Evolutionary conservation across 2,113 vertebrate species (phyloP).

Genomic region (Dunckerocampus dactyliophorus): DNA sequence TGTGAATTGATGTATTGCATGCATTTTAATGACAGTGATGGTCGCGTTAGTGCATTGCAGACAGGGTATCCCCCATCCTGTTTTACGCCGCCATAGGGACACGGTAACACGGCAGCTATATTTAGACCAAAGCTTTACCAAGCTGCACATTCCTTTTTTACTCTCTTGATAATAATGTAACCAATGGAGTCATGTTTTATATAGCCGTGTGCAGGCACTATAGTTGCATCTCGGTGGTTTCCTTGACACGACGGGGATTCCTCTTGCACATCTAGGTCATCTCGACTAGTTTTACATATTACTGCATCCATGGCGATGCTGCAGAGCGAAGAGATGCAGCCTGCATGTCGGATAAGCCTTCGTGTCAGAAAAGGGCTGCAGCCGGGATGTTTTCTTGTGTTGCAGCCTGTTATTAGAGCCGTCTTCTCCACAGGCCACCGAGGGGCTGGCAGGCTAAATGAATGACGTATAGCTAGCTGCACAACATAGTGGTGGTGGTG

Average conservation of each 20-base stretch:
- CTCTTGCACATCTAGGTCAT: constrained; percentile 54
- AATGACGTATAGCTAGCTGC: constrained; percentile 65
- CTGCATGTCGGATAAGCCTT: constrained; percentile 32
- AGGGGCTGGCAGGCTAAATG: constrained; percentile 46
- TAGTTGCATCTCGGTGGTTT: background rate
- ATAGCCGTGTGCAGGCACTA: constrained; percentile 1
- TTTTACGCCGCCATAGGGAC: constrained; percentile 40
- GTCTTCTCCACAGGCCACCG: constrained; percentile 55
- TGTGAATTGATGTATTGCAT: background rate
- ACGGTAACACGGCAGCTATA: constrained; percentile 58
- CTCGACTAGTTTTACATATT: constrained; percentile 2
- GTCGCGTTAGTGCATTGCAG: background rate
- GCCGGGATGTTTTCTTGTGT: constrained; percentile 59
- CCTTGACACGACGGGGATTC: constrained; percentile 28
- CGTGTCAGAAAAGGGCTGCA: constrained; percentile 49
- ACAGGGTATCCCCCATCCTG: constrained; percentile 53
- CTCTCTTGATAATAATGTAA: constrained; percentile 25
- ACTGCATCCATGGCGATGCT: constrained; percentile 13
- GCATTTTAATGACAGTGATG: background rate
- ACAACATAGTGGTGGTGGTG: background rate
- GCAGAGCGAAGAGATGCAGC: constrained; percentile 15
- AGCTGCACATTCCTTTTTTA: constrained; percentile 18
- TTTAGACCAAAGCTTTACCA: constrained; percentile 58
- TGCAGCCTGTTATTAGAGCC: constrained; percentile 61
- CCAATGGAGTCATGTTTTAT: constrained; percentile 6